phyloP scores from a whole-genome alignment of 2,797 vertebrate genomes.

The Centropyge bicolor region DNA sequence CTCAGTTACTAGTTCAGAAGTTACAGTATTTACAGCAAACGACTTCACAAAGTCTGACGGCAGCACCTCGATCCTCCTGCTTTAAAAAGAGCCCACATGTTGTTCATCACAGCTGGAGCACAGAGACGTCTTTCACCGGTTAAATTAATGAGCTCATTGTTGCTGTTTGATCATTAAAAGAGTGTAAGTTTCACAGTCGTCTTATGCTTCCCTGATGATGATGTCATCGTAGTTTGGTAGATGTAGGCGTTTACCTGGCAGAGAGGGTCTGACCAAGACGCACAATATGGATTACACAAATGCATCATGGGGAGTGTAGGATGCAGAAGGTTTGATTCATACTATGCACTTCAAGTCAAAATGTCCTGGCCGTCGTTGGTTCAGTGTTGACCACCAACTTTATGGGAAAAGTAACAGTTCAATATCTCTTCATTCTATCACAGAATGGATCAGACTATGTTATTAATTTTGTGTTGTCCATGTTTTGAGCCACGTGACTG shows the following conservation, averaged over 20 bases:
- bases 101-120: background rate
- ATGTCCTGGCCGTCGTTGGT: background rate
- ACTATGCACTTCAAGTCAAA: background rate
- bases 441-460: background rate
- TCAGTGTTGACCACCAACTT: background rate
- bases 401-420: background rate
- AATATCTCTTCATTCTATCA: background rate
- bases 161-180: background rate
- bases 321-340: too few relatives aligned
- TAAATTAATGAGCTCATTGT: background rate
- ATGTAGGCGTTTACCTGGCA: conserved; percentile 3
- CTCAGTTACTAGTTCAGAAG: conserved; percentile 51
- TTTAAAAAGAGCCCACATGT: background rate
- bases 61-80: conserved; percentile 25
- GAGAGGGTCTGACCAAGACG: background rate
- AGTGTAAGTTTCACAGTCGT: too few relatives aligned
- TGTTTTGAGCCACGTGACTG: background rate
- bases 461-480: background rate
- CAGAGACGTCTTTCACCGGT: background rate
- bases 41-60: conserved; percentile 36
- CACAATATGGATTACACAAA: too few relatives aligned
- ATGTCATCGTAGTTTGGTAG: too few relatives aligned
- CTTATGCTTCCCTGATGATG: background rate
- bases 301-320: conserved; percentile 9
- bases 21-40: conserved; percentile 55